Conservation (phyloP, 2,113 vertebrate genomes). For the Xiphias gladius region DNA sequence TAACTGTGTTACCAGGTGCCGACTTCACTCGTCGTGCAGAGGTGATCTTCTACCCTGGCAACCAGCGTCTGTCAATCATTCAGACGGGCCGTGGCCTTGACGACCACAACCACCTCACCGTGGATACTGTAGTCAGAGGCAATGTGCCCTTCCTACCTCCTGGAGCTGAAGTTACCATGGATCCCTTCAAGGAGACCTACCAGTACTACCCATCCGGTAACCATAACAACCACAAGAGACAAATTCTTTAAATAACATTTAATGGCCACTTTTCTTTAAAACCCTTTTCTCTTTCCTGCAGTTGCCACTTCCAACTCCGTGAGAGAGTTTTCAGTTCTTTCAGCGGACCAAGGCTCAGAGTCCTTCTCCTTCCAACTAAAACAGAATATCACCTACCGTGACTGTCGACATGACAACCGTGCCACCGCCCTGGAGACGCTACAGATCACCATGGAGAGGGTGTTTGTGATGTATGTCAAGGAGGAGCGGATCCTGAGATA, state of each 20-base stretch:
- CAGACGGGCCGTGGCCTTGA: slow-evolving; percentile 91
- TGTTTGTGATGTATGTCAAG: slow-evolving; percentile 90
- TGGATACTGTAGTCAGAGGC: slow-evolving; percentile 89
- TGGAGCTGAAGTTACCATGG: slow-evolving; percentile 84
- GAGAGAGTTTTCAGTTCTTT: slow-evolving; percentile 85
- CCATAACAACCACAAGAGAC: neutral
- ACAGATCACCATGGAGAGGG: slow-evolving; percentile 86
- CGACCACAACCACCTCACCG: slow-evolving; percentile 88
- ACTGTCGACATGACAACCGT: slow-evolving; percentile 82
- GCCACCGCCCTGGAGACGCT: slow-evolving; percentile 66
- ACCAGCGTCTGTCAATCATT: slow-evolving; percentile 87
- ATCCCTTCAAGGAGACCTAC: slow-evolving; percentile 92
- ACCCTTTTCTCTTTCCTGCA: slow-evolving; percentile 27
- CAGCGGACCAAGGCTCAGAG: slow-evolving; percentile 81
- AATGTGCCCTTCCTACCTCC: slow-evolving; percentile 87
- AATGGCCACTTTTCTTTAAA: neutral
- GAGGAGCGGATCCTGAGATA: slow-evolving; percentile 92
- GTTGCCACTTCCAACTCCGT: slow-evolving; percentile 87
- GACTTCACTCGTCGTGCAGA: slow-evolving; percentile 90
- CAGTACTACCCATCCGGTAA: slow-evolving; percentile 91
- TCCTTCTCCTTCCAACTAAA: slow-evolving; percentile 87
- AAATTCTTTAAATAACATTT: neutral
- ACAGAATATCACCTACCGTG: slow-evolving; percentile 90
- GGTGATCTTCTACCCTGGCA: slow-evolving; percentile 90
- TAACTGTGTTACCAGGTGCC: slow-evolving; percentile 83